Conservation (phyloP, 2,113 vertebrate species). For the Chloropsis cyanopogon region DNA sequence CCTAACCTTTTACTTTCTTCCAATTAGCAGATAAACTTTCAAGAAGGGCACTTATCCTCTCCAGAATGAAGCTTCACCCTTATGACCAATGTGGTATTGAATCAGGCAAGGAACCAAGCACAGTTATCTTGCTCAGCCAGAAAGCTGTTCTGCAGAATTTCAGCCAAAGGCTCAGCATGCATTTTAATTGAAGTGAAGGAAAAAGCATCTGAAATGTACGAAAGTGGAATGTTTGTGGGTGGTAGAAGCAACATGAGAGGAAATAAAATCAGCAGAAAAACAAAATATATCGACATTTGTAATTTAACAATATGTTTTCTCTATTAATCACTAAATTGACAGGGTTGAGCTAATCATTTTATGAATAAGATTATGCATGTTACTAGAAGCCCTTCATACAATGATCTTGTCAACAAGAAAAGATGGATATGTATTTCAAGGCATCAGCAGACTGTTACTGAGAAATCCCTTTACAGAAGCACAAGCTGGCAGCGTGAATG, state of each 20-base stretch:
- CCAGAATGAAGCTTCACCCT: not conserved
- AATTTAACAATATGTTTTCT: constrained; percentile 31
- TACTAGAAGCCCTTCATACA: not conserved
- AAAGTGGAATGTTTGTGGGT: constrained; percentile 8
- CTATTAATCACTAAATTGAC: constrained; percentile 22
- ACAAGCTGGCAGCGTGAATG: not conserved
- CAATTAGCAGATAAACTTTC: constrained; percentile 18
- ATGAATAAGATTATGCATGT: not conserved
- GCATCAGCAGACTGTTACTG: not conserved
- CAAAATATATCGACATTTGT: not conserved
- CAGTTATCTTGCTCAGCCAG: constrained; percentile 1
- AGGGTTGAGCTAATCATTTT: constrained; percentile 3
- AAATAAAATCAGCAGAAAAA: constrained; percentile 36
- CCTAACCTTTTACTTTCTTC: not conserved
- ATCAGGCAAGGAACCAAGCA: constrained; percentile 17
- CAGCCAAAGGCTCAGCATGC: constrained; percentile 14
- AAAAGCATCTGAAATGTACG: not conserved
- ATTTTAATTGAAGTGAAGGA: constrained; percentile 8
- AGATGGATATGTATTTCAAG: not conserved
- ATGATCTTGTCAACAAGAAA: not conserved
- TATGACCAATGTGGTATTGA: not conserved
- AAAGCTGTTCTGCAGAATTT: not conserved
- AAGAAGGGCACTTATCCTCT: not conserved
- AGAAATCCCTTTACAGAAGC: constrained; percentile 15
- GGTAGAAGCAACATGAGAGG: constrained; percentile 28